These are phyloP conservation scores for Biston stratarius DNA, from an alignment of 2,888 invertebrate genomes.

Conservation along the genomic window DNA sequence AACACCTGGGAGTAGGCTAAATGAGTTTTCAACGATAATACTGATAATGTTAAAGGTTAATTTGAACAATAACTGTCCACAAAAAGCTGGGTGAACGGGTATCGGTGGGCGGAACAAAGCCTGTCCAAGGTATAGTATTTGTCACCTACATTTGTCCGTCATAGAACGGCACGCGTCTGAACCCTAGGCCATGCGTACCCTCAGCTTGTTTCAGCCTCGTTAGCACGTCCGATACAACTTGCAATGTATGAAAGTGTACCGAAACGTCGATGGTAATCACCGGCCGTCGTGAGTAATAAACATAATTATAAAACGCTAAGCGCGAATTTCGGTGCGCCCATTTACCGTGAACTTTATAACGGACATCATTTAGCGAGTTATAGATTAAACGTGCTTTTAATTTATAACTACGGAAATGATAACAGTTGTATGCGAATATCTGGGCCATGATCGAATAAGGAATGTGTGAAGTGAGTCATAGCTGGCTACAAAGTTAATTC, in stretches of 20 bases:
- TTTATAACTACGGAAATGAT: slow-evolving; percentile 25
- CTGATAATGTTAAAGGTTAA: too few relatives aligned
- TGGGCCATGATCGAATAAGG: slow-evolving; percentile 10
- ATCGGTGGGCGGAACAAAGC: slow-evolving; percentile 45
- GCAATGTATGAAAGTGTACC: slow-evolving; percentile 56
- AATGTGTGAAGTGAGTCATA: slow-evolving; percentile 19
- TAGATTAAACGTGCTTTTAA: slow-evolving; percentile 30
- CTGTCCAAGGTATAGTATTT: slow-evolving; percentile 55
- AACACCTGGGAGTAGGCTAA: too few relatives aligned
- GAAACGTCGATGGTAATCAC: slow-evolving; percentile 54
- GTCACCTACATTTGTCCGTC: slow-evolving; percentile 63
- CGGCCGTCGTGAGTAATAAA: slow-evolving; percentile 41
- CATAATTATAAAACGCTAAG: slow-evolving; percentile 36
- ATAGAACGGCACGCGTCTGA: slow-evolving; percentile 65
- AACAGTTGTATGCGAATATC: slow-evolving; percentile 22
- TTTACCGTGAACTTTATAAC: slow-evolving; percentile 37
- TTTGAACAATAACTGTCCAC: slow-evolving; percentile 26
- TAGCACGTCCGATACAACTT: slow-evolving; percentile 64
- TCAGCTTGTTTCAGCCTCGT: slow-evolving; percentile 67
- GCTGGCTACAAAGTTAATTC: slow-evolving; percentile 8
- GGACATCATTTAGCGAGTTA: slow-evolving; percentile 35
- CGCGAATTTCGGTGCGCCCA: slow-evolving; percentile 36
- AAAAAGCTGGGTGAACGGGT: slow-evolving; percentile 38
- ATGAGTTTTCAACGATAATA: too few relatives aligned
- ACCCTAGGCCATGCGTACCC: slow-evolving; percentile 67